Base-by-base conservation (phyloP, 2,113 vertebrate species). In the Acanthisitta chloris region DNA sequence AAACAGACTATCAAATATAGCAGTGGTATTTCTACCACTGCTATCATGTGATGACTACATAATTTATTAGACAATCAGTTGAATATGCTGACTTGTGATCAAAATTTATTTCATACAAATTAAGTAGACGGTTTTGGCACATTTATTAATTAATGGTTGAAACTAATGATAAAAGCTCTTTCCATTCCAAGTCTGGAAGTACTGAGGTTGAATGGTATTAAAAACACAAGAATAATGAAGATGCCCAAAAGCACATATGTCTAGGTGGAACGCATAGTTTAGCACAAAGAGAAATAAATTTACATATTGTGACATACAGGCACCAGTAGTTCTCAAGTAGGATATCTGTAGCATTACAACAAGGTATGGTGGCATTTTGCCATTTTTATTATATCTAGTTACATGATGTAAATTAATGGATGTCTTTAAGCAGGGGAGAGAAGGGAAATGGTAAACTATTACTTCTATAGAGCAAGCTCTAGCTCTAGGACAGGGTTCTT, bases 251-350 rank as follows among this genome's bases (percentile, higher is more conserved):
- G 3, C 14, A 43, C 3, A 0, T 29, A 46, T 2, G 5, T 69
- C 43, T 61, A 26, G 86, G 46, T 33, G 10, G 12, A n/a, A 3
- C 0, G 0, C 18, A 19, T 0, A 0, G 31, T 9, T 70, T 81
- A 55, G 29, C 62, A 74, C 4, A 7, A 59, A 78, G 31, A 91
- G 38, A 83, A 54, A 12, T 76, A 76, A 72, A 70, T 42, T 77
- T 46, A 65, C 10, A 14, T 61, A 34, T 77, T 55, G 57, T 76
- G 42, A 42, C 10, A 36, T 25, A n/a, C 14, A 25, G 42, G 24
- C 40, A 61, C n/a, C 16, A 34, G 8, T 57, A 65, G 12, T 51
- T 91, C 38, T 94, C 29, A 16, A 28, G 28, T 26, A 34, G n/a
- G 16, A 1, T 87, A 34, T 61, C 62, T 82, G 29, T 26, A 17